phyloP scores from a whole-genome alignment of 1,140 invertebrate genomes.

The Drosophila serrata region DNA sequence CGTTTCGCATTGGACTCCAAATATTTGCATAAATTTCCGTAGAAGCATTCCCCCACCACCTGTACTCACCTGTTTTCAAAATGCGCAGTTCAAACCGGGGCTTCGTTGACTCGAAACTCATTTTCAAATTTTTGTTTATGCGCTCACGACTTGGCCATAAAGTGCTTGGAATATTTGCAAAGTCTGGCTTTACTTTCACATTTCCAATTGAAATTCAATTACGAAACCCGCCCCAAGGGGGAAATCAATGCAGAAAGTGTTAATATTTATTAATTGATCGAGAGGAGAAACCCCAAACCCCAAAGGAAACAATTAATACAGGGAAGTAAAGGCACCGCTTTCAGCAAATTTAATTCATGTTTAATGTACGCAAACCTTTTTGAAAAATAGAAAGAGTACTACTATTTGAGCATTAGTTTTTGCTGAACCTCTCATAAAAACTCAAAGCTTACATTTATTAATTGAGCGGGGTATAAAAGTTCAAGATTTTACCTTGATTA shows the following conservation, averaged over 20 bases:
- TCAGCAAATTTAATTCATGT: background rate
- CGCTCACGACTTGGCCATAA: constrained; percentile 63
- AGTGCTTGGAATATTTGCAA: constrained; percentile 44
- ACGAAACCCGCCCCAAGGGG: constrained; percentile 61
- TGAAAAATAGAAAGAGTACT: background rate
- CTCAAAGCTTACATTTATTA: background rate
- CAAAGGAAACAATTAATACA: constrained; percentile 3
- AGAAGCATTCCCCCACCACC: constrained; percentile 54
- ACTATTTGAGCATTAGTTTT: background rate
- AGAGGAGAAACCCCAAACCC: background rate
- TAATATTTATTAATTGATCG: constrained; percentile 78
- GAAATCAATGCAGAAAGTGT: constrained; percentile 69
- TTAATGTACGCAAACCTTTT: background rate
- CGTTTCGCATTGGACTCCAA: constrained; percentile 49
- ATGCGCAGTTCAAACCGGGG: constrained; percentile 62
- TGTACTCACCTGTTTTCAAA: constrained; percentile 30
- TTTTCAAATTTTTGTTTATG: constrained; percentile 49
- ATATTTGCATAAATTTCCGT: constrained; percentile 74
- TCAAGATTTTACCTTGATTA: constrained; percentile 1
- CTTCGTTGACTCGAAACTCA: constrained; percentile 27
- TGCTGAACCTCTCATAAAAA: background rate
- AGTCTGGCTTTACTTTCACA: constrained; percentile 65
- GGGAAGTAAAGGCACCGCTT: constrained; percentile 16
- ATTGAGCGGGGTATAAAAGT: background rate
- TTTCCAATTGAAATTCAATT: constrained; percentile 78